Percentiles rank a stretch among this genome's conserved stretches.
Conservation (phyloP, 2,797 vertebrate species). For the Enteromius paludinosus region DNA sequence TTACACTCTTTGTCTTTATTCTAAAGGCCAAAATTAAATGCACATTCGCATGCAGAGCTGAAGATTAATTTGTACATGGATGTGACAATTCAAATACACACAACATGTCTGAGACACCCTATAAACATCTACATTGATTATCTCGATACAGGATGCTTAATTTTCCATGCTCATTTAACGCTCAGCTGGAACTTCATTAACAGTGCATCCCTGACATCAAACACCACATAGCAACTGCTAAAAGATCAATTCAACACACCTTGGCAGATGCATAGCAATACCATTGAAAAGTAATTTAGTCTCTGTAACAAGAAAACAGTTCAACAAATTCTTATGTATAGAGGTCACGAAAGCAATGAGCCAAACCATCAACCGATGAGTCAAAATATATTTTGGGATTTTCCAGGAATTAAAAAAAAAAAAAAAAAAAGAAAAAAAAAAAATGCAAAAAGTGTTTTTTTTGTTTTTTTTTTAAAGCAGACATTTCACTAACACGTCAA, state of each 20-base stretch:
- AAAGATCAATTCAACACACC: background rate
- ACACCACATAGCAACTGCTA: background rate
- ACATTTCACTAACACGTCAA: background rate
- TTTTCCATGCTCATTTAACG: background rate
- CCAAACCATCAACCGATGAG: background rate
- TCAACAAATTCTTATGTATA: background rate
- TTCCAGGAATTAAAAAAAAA: background rate
- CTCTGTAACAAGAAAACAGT: background rate
- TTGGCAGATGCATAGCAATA: background rate
- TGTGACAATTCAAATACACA: background rate
- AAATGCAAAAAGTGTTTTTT: background rate
- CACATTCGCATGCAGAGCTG: background rate
- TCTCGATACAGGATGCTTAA: background rate
- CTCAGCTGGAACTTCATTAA: background rate
- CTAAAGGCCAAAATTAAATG: background rate
- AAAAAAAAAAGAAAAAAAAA: background rate
- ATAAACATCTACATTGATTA: background rate
- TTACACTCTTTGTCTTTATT: constrained; percentile 46
- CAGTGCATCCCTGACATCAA: background rate
- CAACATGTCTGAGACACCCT: background rate
- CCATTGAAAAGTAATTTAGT: background rate
- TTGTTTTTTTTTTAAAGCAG: background rate
- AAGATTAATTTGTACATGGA: background rate
- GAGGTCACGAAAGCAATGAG: background rate
- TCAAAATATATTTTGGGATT: background rate